Evolutionary conservation across 2,888 invertebrate species (phyloP), one percentile per base, ranked within the genome.

Genomic region (Troilus luridus): DNA sequence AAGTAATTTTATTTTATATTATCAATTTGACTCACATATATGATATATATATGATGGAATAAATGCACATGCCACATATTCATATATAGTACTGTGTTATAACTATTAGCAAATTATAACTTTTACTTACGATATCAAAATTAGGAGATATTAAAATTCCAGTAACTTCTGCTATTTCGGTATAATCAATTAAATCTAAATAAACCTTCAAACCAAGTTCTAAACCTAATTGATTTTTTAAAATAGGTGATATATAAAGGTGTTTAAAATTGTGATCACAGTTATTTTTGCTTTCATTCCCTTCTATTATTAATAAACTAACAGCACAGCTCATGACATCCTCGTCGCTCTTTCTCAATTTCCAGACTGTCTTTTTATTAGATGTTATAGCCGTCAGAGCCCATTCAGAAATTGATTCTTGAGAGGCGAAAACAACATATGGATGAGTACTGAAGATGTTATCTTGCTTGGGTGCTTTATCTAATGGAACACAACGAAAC

Each of bases 141-240:
- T 94, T 94, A 91, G 95, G 95, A 92, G 94, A 94, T 24, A 95
- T 94, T 27, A 94, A 93, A 92, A 93, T 92, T 90, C 94, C 93
- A 88, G 93, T 93, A 92, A 96, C 94, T 93, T 96, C 95, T 92
- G 95, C 94, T 54, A 93, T 92, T 9, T 95, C 94, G 77, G 94
- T 94, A 0, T 95, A 94, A 92, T 94, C 94, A 7, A 94, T 94
- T 88, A 94, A 93, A 72, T 95, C 95, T 56, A 96, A 93, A 67
- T 95, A 94, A 10, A 96, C 94, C 94, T 95, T 96, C 88, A 94
- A 94, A 17, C 96, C 96, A 92, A 95, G 94, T 77, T 95, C 95
- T 91, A 96, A 93, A 92, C 95, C 95, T 88, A 96, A 94, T 92
- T 95, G 95, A 24, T 94, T 93, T 93, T 95, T 95, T 90, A 96